Conservation (phyloP, 2,797 vertebrate genomes). For the Cossypha polioptera region DNA sequence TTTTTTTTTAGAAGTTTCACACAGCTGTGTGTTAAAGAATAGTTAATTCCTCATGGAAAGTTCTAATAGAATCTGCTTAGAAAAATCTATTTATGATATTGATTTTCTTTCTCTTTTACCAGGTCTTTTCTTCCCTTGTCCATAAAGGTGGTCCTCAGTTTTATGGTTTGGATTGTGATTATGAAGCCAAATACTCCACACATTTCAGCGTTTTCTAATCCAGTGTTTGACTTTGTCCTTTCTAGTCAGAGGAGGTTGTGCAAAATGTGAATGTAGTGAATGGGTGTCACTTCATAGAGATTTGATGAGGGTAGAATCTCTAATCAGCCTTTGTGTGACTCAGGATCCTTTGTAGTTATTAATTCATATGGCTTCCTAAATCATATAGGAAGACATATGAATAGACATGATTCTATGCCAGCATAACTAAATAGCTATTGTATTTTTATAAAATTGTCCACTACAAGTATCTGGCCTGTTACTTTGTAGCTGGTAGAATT, state of each 20-base stretch:
- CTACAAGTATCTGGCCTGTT: not conserved
- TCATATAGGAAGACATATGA: not conserved
- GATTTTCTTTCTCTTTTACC: conserved; percentile 21
- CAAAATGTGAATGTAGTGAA: not conserved
- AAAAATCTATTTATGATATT: not conserved
- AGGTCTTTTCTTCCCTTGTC: not conserved
- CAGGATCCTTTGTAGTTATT: not conserved
- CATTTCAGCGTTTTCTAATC: not conserved
- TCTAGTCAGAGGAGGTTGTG: not conserved
- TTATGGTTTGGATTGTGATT: not conserved
- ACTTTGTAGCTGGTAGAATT: not conserved
- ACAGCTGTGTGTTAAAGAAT: not conserved
- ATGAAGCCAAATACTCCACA: not conserved
- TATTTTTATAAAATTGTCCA: not conserved
- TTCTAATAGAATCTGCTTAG: not conserved
- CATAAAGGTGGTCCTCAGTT: not conserved
- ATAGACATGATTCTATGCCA: not conserved
- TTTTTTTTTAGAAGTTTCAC: not conserved
- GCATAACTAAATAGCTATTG: not conserved
- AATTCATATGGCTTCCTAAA: not conserved
- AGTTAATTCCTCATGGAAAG: not conserved
- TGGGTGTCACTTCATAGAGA: not conserved
- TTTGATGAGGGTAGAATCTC: not conserved
- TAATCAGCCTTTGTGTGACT: not conserved
- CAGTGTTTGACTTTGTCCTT: not conserved